These are phyloP conservation scores for Hypomecis punctinalis DNA, from an alignment of 2,888 invertebrate species.

Conservation along the genomic window DNA sequence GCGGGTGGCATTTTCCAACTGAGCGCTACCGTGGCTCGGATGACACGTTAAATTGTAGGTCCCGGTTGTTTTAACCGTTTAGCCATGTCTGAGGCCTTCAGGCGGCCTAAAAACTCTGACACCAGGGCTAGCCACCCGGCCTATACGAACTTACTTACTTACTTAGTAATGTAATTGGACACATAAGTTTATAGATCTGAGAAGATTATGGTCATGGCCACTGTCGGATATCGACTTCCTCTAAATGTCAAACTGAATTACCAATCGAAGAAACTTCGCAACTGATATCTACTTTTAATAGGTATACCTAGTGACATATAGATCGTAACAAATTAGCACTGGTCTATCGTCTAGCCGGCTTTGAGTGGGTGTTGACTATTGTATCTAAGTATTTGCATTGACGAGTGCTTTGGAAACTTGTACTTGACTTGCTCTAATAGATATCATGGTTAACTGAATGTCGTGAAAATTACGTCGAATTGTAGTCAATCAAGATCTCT, in stretches of 20 bases:
- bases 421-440: conserved; percentile 9
- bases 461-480: not conserved
- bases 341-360: not conserved
- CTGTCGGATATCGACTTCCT: conserved; percentile 20
- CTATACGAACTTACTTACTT: no score
- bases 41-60: no score
- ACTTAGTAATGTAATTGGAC: no score
- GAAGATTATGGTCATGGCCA: conserved; percentile 22
- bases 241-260: conserved; percentile 26
- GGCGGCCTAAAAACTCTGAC: no score
- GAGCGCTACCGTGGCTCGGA: no score
- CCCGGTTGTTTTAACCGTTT: no score
- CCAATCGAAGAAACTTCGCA: conserved; percentile 3
- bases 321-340: conserved; percentile 22
- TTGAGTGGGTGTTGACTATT: no score
- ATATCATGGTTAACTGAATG: conserved; percentile 4
- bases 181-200: not conserved
- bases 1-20: no score
- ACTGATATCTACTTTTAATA: not conserved
- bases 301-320: conserved; percentile 3
- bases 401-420: conserved; percentile 3
- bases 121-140: no score
- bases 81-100: no score
- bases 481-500: not conserved
- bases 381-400: conserved; percentile 1